phyloP scores from a whole-genome alignment of 2,888 invertebrate genomes.

The Campoplex capitator region DNA sequence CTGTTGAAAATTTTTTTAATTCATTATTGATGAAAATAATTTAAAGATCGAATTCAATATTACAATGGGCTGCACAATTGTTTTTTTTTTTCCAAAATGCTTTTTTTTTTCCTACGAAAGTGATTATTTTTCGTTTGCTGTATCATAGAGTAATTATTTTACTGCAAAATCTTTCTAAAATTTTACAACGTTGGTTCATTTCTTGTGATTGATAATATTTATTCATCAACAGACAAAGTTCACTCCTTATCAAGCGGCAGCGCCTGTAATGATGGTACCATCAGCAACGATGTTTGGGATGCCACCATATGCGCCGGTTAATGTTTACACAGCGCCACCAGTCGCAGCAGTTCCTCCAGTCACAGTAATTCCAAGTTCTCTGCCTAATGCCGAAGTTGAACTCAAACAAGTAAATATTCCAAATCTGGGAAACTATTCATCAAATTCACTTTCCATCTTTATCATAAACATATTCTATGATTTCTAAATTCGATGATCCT shows the following conservation, averaged over 20 bases:
- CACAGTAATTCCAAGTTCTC: conserved; percentile 83
- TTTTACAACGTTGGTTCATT: background rate
- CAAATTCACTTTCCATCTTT: too few species aligned
- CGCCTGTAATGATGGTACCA: conserved; percentile 91
- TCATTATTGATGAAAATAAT: background rate
- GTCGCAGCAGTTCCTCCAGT: conserved; percentile 76
- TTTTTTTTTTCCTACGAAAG: too few species aligned
- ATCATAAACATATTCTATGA: background rate
- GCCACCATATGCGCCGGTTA: conserved; percentile 83
- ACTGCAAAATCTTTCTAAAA: background rate
- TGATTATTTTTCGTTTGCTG: too few species aligned
- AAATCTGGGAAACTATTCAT: background rate
- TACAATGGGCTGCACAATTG: background rate
- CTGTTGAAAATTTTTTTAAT: background rate
- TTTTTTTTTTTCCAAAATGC: background rate
- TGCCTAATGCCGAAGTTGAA: conserved; percentile 86
- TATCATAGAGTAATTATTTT: background rate
- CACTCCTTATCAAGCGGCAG: conserved; percentile 85
- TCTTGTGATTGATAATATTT: conserved; percentile 25
- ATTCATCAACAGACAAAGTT: conserved; percentile 73
- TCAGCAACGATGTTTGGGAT: conserved; percentile 84
- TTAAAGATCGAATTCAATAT: background rate
- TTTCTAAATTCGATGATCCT: background rate
- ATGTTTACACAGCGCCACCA: conserved; percentile 85
- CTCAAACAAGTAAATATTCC: conserved; percentile 87